Percentiles rank a stretch among this genome's conserved stretches.
phyloP scores from a whole-genome alignment of 2,113 vertebrate species.

The Pardalotus punctatus region DNA sequence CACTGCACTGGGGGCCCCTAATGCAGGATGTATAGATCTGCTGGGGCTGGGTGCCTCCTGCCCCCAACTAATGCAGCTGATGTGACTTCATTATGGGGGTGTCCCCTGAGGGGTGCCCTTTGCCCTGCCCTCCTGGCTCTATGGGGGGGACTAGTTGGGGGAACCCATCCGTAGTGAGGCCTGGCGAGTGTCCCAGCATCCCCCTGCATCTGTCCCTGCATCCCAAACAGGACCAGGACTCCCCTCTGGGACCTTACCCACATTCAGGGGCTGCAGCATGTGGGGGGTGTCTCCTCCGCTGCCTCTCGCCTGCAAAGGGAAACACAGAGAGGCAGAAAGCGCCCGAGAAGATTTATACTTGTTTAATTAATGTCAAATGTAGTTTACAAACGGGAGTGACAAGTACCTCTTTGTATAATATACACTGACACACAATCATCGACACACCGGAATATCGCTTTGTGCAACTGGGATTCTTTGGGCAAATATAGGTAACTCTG shows the following conservation, averaged over 20 bases:
- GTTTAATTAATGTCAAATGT: constrained; percentile 97
- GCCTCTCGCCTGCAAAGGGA: background rate
- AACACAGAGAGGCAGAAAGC: background rate
- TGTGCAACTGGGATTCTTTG: constrained; percentile 82
- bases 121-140: background rate
- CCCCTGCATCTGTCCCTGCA: background rate
- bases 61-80: constrained; percentile 29
- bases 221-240: background rate
- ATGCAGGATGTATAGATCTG: constrained; percentile 77
- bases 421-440: constrained; percentile 89
- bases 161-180: background rate
- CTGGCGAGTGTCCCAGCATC: background rate
- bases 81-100: constrained; percentile 43
- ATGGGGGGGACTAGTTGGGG: background rate
- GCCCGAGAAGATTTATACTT: constrained; percentile 76
- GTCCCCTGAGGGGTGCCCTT: background rate
- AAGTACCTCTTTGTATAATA: constrained; percentile 92
- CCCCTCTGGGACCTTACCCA: background rate
- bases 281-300: background rate
- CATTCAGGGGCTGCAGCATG: background rate
- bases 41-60: constrained; percentile 60
- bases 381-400: constrained; percentile 95
- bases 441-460: constrained; percentile 79
- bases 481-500: constrained; percentile 62
- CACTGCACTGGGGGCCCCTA: constrained; percentile 41